Percentiles rank a stretch among this genome's conserved stretches.
Conservation (phyloP, 37 sponge, comb jelly and placozoan species). For the Aphrocallistes beatrix region DNA sequence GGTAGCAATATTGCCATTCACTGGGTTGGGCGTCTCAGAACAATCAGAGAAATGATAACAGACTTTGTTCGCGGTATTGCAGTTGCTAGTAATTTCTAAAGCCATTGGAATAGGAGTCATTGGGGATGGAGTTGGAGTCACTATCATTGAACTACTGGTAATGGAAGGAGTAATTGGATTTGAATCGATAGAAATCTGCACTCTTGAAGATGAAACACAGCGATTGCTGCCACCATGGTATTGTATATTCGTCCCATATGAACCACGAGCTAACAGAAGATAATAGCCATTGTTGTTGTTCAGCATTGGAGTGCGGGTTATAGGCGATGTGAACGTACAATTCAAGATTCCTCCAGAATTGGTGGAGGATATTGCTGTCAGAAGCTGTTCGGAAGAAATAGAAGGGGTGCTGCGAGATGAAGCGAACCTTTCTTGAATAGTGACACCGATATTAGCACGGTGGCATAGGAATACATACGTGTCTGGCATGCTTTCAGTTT, state of each 20-base stretch:
- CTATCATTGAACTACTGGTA: no score
- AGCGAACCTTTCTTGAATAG: neutral
- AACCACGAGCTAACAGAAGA: neutral
- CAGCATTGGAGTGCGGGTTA: neutral
- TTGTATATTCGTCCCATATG: no score
- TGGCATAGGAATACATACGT: neutral
- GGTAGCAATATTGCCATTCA: neutral
- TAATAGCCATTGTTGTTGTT: neutral
- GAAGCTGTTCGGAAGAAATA: neutral
- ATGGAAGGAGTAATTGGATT: no score
- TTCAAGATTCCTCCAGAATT: neutral
- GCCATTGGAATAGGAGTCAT: no score
- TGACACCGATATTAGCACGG: neutral
- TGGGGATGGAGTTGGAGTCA: no score
- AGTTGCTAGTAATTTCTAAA: no score
- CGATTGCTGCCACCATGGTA: no score
- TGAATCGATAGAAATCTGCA: no score
- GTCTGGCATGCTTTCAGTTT: neutral
- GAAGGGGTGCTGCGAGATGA: neutral
- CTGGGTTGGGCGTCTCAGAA: neutral
- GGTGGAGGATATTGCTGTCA: neutral
- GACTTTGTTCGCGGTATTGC: neutral
- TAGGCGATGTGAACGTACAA: neutral
- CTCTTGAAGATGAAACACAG: no score
- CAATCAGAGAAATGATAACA: neutral